phyloP scores from a whole-genome alignment of 2,113 vertebrate genomes.

The Tragelaphus buxtoni region DNA sequence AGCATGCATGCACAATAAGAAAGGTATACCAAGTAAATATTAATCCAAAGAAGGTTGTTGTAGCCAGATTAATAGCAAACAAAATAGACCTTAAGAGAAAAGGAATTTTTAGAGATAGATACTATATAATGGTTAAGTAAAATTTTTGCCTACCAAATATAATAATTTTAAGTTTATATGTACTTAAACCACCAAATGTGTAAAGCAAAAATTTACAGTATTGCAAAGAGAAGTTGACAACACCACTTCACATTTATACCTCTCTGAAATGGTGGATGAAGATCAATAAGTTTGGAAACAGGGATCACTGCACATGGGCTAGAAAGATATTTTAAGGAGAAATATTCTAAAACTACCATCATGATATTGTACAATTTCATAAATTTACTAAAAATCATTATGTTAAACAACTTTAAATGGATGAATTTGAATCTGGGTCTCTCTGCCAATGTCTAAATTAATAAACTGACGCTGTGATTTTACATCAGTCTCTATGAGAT shows the following conservation, averaged over 20 bases:
- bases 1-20: neutral
- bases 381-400: neutral
- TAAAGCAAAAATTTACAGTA: neutral
- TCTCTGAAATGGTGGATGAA: neutral
- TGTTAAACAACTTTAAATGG: neutral
- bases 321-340: neutral
- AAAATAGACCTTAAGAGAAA: neutral
- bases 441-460: neutral
- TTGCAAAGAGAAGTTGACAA: neutral
- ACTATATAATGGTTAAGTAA: neutral
- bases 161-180: neutral
- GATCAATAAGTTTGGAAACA: neutral
- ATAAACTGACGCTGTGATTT: neutral
- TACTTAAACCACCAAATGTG: neutral
- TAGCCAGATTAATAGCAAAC: neutral
- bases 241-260: neutral
- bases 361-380: neutral
- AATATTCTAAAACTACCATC: neutral
- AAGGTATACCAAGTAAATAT: neutral
- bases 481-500: neutral
- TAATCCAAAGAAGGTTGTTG: neutral
- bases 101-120: neutral
- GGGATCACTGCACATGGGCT: neutral
- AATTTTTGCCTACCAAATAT: neutral
- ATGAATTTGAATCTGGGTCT: neutral